These are phyloP conservation scores for Ctenopoma kingsleyae DNA, from an alignment of 2,797 vertebrate species.

Conservation along the genomic window DNA sequence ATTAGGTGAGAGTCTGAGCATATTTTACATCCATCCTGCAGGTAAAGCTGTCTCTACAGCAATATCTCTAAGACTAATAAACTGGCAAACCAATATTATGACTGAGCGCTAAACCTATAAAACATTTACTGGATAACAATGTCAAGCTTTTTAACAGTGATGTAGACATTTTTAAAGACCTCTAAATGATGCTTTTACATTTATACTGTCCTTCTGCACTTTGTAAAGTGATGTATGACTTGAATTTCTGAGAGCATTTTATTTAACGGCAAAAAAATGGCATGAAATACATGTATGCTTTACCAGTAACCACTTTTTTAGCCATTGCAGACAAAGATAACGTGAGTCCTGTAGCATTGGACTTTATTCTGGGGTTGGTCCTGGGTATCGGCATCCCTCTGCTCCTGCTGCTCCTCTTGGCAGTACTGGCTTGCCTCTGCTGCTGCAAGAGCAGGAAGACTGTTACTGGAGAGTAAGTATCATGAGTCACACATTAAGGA, in stretches of 20 bases:
- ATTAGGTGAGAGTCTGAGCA: constrained; percentile 70
- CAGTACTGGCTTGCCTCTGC: constrained; percentile 79
- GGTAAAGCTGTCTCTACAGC: background rate
- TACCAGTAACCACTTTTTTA: background rate
- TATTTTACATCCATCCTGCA: background rate
- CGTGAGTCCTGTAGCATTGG: background rate
- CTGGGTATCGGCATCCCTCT: constrained; percentile 88
- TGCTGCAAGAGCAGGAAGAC: constrained; percentile 82
- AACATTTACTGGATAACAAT: background rate
- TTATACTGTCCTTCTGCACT: background rate
- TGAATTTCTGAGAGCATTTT: background rate
- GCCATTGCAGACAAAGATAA: constrained; percentile 44
- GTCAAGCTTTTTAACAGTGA: background rate
- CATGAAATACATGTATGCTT: no score
- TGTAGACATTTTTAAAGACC: background rate
- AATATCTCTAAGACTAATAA: background rate
- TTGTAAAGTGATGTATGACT: background rate
- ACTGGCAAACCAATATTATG: background rate
- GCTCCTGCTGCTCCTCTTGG: constrained; percentile 83
- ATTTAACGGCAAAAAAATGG: no score
- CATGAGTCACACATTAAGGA: background rate
- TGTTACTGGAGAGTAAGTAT: constrained; percentile 83
- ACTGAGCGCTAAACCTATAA: background rate
- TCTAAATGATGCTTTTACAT: background rate
- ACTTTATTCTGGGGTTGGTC: constrained; percentile 82